These are phyloP conservation scores for Pelosia muscerda DNA, from an alignment of 2,888 invertebrate species.

Conservation along the genomic window DNA sequence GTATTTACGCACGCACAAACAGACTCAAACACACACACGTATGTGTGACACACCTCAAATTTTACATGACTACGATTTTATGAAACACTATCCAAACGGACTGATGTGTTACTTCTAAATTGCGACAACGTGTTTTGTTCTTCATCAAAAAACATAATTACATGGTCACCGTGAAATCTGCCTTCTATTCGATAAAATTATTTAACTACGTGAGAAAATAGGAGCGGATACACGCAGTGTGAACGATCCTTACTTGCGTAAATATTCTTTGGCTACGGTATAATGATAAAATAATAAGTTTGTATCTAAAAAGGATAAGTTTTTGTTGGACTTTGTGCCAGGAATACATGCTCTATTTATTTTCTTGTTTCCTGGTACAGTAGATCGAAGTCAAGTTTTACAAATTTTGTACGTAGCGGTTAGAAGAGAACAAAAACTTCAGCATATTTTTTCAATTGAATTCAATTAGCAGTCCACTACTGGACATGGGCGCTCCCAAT, in stretches of 20 bases:
- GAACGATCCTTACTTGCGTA: conserved; percentile 16
- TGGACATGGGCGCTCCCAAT: no score
- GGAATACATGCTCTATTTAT: not conserved
- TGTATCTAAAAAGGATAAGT: conserved; percentile 1
- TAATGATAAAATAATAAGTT: not conserved
- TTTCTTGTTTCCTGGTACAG: not conserved
- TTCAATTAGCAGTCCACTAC: no score
- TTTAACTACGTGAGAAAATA: not conserved
- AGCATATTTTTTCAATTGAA: no score
- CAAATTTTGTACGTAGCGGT: not conserved
- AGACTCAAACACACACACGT: not conserved
- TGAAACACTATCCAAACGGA: not conserved
- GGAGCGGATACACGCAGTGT: not conserved
- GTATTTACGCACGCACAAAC: no score
- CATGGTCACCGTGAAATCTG: not conserved
- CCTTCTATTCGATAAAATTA: not conserved
- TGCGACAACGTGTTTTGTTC: not conserved
- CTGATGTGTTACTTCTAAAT: not conserved
- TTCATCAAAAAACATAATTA: not conserved
- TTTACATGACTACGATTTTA: not conserved
- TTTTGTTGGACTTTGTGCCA: not conserved
- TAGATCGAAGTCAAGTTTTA: not conserved
- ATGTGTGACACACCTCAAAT: not conserved
- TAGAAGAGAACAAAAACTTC: not conserved
- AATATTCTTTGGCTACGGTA: conserved; percentile 32